A percentile compares a stretch with the other conserved stretches of the same genome.
phyloP scores from a whole-genome alignment of 2,797 vertebrate species.

The Microtus californicus region DNA sequence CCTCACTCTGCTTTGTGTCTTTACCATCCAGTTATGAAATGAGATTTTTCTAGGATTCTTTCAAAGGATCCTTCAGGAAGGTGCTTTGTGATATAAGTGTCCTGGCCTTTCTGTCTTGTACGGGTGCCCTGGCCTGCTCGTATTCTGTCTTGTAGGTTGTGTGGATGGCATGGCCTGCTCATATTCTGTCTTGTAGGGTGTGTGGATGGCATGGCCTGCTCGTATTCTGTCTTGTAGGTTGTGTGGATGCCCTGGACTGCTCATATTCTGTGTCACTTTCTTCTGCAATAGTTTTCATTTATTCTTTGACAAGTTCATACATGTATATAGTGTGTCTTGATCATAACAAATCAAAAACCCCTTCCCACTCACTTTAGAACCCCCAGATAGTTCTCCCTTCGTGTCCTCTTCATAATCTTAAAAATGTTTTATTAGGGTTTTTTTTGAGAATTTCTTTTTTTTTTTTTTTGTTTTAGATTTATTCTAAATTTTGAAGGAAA shows the following conservation, averaged over 20 bases:
- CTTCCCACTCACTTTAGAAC: neutral
- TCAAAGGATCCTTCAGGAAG: neutral
- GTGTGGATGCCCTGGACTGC: neutral
- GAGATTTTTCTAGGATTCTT: neutral
- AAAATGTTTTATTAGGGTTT: neutral
- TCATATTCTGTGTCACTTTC: neutral
- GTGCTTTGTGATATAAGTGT: neutral
- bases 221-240: neutral
- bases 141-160: neutral
- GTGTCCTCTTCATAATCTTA: neutral
- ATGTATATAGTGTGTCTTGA: neutral
- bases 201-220: neutral
- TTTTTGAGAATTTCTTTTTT: neutral
- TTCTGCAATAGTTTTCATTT: neutral
- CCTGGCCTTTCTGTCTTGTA: neutral
- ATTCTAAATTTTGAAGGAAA: slow-evolving; percentile 10
- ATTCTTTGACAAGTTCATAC: neutral
- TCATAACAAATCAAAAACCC: neutral
- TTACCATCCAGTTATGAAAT: neutral
- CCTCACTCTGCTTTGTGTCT: neutral
- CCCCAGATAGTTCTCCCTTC: neutral
- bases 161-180: neutral
- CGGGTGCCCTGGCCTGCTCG: neutral
- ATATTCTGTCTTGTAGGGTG: neutral
- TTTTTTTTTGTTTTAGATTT: neutral